Conservation (phyloP, 2,113 vertebrate genomes). For the Petaurus breviceps region DNA sequence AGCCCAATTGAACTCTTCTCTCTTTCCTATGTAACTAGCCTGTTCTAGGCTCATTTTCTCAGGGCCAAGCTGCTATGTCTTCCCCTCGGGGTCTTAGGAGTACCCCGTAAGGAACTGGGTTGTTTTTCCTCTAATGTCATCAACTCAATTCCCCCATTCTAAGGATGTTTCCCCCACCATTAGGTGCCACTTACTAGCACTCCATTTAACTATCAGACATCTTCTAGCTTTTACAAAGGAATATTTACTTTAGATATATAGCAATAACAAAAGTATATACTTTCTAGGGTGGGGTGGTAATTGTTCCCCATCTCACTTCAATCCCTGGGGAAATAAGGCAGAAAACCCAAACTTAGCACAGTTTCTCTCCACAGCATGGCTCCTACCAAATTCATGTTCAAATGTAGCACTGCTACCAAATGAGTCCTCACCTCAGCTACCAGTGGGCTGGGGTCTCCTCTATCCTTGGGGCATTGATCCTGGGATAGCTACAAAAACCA, state of each 20-base stretch:
- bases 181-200: neutral
- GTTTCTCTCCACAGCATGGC: neutral
- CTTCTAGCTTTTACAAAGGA: neutral
- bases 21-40: neutral
- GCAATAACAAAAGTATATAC: neutral
- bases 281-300: neutral
- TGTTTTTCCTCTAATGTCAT: neutral
- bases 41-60: neutral
- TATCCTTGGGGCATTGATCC: neutral
- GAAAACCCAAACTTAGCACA: neutral
- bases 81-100: neutral
- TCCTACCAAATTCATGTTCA: neutral
- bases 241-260: neutral
- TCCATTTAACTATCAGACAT: neutral
- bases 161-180: neutral
- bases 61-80: neutral
- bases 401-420: neutral
- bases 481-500: neutral
- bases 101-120: neutral
- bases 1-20: neutral
- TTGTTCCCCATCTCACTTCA: neutral
- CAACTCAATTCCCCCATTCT: neutral
- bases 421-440: neutral
- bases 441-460: neutral
- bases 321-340: neutral